A percentile compares a stretch with the other conserved stretches of the same genome.
Conservation (phyloP, 2,113 vertebrate species). For the Cinclus cinclus region DNA sequence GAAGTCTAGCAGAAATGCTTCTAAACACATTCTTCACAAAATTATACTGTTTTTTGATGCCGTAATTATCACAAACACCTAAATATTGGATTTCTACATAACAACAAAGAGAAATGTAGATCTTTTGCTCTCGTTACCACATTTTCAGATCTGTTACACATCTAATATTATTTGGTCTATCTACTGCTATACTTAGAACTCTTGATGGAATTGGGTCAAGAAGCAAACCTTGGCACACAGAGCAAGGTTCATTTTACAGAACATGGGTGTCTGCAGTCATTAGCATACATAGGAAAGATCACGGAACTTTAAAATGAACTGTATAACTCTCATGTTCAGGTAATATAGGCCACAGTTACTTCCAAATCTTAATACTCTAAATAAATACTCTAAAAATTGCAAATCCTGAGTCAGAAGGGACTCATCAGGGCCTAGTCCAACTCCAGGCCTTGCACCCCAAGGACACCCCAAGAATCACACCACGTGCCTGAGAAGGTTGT, state of each 20-base stretch:
- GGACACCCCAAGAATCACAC: not conserved
- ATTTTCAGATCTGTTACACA: not conserved
- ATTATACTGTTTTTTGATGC: not conserved
- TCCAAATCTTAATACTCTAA: not conserved
- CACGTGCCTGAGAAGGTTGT: fast-evolving
- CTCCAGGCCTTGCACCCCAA: not conserved
- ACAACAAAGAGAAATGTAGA: not conserved
- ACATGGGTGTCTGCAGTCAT: not conserved
- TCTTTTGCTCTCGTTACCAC: not conserved
- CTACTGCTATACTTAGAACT: not conserved
- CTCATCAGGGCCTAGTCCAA: not conserved
- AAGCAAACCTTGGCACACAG: not conserved
- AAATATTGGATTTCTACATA: not conserved
- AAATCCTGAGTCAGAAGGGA: not conserved
- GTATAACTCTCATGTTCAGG: not conserved
- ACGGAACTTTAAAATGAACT: not conserved
- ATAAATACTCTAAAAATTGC: not conserved
- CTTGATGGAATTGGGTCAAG: not conserved
- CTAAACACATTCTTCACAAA: not conserved
- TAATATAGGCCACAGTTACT: not conserved
- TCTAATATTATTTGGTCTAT: not conserved
- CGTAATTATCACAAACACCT: not conserved
- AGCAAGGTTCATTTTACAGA: not conserved
- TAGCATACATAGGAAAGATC: not conserved
- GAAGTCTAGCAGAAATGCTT: not conserved